Percentiles rank a stretch among this genome's conserved stretches.
Evolutionary conservation across 2,888 invertebrate species (phyloP).

Genomic region (Epirrhoe alternata): DNA sequence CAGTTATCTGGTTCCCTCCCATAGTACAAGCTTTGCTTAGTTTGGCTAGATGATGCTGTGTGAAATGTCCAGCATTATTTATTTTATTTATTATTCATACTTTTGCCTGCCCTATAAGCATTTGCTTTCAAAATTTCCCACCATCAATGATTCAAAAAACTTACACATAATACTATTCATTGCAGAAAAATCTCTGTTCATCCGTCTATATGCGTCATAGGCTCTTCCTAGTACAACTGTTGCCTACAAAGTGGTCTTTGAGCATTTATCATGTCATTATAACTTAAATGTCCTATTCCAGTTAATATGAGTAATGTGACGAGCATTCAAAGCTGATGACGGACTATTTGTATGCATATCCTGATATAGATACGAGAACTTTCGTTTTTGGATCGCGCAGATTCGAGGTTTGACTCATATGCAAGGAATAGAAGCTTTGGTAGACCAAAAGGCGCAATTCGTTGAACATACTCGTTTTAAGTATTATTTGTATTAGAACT

Average conservation of each 20-base stretch:
- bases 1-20: too few relatives aligned
- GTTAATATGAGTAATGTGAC: slow-evolving; percentile 31
- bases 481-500: too few relatives aligned
- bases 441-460: neutral
- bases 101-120: slow-evolving; percentile 21
- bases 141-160: slow-evolving; percentile 69
- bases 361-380: slow-evolving; percentile 7
- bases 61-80: too few relatives aligned
- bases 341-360: slow-evolving; percentile 6
- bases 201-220: slow-evolving; percentile 73
- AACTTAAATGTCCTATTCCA: slow-evolving; percentile 29
- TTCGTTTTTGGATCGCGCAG: neutral
- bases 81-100: too few relatives aligned
- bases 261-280: slow-evolving; percentile 34
- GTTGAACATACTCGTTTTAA: neutral
- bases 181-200: slow-evolving; percentile 74
- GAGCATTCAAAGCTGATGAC: slow-evolving; percentile 10
- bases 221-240: slow-evolving; percentile 55
- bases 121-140: slow-evolving; percentile 54
- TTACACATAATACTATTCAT: slow-evolving; percentile 73
- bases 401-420: neutral
- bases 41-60: too few relatives aligned
- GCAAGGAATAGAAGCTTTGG: neutral
- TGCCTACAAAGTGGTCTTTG: slow-evolving; percentile 32
- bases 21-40: too few relatives aligned